Percentiles rank a stretch among this genome's conserved stretches.
These are phyloP conservation scores for Criorhina ranunculi DNA, from an alignment of 2,888 invertebrate species.

Conservation along the genomic window DNA sequence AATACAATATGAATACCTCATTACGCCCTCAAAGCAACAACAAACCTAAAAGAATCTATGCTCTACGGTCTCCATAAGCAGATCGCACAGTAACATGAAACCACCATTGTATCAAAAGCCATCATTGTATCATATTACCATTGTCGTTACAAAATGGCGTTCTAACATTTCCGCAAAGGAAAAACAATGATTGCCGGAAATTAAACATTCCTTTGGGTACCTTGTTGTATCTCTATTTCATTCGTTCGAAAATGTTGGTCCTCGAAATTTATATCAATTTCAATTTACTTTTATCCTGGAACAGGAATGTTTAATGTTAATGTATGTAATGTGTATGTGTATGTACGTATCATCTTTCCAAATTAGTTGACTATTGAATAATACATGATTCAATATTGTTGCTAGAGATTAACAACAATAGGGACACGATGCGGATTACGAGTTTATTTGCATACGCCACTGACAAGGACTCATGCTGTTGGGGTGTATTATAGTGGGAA, in stretches of 20 bases:
- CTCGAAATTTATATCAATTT: not conserved
- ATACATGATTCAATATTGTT: constrained; percentile 59
- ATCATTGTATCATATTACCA: constrained; percentile 45
- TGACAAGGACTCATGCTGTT: not conserved
- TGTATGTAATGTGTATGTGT: too few relatives aligned
- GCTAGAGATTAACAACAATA: constrained; percentile 45
- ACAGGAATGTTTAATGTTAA: not conserved
- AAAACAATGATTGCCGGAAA: constrained; percentile 56
- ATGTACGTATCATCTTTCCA: constrained; percentile 47
- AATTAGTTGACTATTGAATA: constrained; percentile 65
- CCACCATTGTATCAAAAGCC: constrained; percentile 24
- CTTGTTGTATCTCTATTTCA: constrained; percentile 11
- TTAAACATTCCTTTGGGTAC: constrained; percentile 26
- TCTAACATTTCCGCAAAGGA: constrained; percentile 37
- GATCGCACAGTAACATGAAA: constrained; percentile 12
- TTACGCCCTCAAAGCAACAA: not conserved
- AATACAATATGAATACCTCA: not conserved
- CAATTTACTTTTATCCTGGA: too few relatives aligned
- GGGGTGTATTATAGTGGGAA: too few relatives aligned
- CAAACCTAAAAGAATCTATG: constrained; percentile 6
- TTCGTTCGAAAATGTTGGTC: not conserved
- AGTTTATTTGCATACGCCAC: constrained; percentile 11
- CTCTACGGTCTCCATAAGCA: not conserved
- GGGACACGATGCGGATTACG: constrained; percentile 7
- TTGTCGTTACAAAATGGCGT: constrained; percentile 35